These are phyloP conservation scores for Luperina testacea DNA, from an alignment of 2,888 invertebrate species.

Conservation along the genomic window DNA sequence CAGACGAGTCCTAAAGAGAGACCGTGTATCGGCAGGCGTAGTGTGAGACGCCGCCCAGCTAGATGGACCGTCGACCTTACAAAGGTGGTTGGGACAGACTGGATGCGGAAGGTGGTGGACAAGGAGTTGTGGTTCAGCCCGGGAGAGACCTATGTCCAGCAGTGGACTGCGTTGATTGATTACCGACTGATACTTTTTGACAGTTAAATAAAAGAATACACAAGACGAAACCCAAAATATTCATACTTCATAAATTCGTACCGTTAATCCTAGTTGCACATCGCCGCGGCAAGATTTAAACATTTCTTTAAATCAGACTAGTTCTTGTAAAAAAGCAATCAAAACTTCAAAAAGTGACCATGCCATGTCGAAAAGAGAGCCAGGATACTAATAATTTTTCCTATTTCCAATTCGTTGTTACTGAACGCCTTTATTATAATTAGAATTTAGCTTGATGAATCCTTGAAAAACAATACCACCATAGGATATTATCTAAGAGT, in stretches of 20 bases:
- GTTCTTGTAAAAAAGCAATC: conserved; percentile 45
- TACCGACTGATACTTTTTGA: background rate
- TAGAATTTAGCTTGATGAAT: background rate
- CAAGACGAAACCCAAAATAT: conserved; percentile 42
- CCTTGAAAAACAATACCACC: background rate
- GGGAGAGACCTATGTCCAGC: background rate
- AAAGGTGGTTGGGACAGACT: background rate
- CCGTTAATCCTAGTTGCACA: conserved; percentile 46
- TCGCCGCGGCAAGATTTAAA: conserved; percentile 20
- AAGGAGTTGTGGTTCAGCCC: background rate
- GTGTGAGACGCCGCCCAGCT: no score
- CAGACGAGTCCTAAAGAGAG: no score
- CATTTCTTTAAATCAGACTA: conserved; percentile 54
- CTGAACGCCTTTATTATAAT: background rate
- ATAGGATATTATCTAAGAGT: background rate
- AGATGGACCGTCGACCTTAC: no score
- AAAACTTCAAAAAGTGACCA: conserved; percentile 24
- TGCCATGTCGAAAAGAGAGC: conserved; percentile 8
- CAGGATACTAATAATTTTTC: background rate
- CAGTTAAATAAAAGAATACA: background rate
- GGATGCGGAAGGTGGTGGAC: background rate
- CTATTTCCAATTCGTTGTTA: background rate
- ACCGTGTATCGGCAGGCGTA: no score
- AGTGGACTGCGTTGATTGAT: background rate
- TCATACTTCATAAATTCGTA: conserved; percentile 22